These are phyloP conservation scores for Drosophila eohydei DNA, from an alignment of 2,888 invertebrate genomes.

Conservation along the genomic window DNA sequence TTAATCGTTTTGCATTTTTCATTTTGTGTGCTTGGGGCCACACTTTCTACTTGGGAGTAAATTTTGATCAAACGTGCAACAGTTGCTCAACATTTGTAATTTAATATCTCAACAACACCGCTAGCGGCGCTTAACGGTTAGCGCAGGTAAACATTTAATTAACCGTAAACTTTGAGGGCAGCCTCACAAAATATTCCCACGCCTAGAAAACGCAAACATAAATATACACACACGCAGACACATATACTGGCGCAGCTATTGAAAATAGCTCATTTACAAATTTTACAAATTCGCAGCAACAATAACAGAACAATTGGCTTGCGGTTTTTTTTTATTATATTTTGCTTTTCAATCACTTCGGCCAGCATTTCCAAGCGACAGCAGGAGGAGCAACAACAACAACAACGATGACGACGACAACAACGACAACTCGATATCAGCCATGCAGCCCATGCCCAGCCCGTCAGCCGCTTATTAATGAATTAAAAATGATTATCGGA, in stretches of 20 bases:
- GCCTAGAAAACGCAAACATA: conserved; percentile 52
- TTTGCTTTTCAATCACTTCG: conserved; percentile 67
- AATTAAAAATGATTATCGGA: conserved; percentile 73
- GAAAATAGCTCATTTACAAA: conserved; percentile 61
- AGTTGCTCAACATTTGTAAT: conserved; percentile 58
- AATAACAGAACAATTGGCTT: conserved; percentile 37
- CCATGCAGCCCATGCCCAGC: conserved; percentile 45
- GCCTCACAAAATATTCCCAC: conserved; percentile 65
- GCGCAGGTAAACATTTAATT: conserved; percentile 72
- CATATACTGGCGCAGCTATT: conserved; percentile 20
- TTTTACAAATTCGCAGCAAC: conserved; percentile 39
- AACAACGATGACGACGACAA: conserved; percentile 7
- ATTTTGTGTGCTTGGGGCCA: conserved; percentile 20
- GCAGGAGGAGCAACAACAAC: conserved; percentile 11
- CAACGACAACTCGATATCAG: conserved; percentile 38
- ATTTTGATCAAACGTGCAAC: conserved; percentile 69
- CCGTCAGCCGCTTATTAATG: conserved; percentile 68
- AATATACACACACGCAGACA: not conserved
- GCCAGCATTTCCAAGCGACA: conserved; percentile 26
- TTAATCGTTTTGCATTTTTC: conserved; percentile 26
- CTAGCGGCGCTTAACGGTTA: conserved; percentile 54
- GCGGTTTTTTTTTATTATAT: conserved; percentile 56
- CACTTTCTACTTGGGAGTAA: conserved; percentile 55
- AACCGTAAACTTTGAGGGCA: conserved; percentile 67
- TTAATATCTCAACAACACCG: conserved; percentile 54